These are phyloP conservation scores for Allophyes oxyacanthae DNA, from an alignment of 2,888 invertebrate species.

Conservation along the genomic window DNA sequence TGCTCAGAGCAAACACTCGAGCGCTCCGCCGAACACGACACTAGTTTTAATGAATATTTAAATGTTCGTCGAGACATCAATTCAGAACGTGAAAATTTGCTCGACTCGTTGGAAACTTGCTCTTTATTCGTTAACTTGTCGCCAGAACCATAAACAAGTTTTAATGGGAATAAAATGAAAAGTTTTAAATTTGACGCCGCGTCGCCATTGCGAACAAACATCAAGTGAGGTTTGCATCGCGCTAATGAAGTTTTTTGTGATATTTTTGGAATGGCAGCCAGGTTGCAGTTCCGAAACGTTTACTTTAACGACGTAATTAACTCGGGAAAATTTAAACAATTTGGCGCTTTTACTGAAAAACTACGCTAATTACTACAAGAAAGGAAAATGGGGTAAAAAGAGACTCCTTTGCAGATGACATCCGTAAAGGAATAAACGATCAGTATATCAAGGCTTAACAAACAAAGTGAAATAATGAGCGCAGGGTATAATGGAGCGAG, in stretches of 20 bases:
- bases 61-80: conserved; percentile 54
- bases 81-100: conserved; percentile 43
- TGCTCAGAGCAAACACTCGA: conserved; percentile 36
- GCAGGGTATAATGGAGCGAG: conserved; percentile 21
- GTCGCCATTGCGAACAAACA: background rate
- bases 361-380: conserved; percentile 30
- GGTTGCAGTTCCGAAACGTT: conserved; percentile 27
- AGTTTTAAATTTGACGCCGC: conserved; percentile 33
- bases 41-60: conserved; percentile 65
- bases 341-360: conserved; percentile 20
- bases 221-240: conserved; percentile 1
- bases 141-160: conserved; percentile 58
- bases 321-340: conserved; percentile 31
- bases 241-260: conserved; percentile 18
- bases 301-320: conserved; percentile 45
- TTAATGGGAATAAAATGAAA: conserved; percentile 59
- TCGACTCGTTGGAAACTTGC: conserved; percentile 49
- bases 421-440: conserved; percentile 40
- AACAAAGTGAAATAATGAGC: conserved; percentile 43
- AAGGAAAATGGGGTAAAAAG: conserved; percentile 16
- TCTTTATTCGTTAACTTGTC: conserved; percentile 58
- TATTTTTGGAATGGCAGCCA: conserved; percentile 13
- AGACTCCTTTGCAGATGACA: conserved; percentile 13
- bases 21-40: conserved; percentile 34
- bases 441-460: conserved; percentile 29